A percentile compares a stretch with the other conserved stretches of the same genome.
Evolutionary conservation across 2,113 vertebrate species (phyloP).

Genomic region (Tiliqua scincoides): DNA sequence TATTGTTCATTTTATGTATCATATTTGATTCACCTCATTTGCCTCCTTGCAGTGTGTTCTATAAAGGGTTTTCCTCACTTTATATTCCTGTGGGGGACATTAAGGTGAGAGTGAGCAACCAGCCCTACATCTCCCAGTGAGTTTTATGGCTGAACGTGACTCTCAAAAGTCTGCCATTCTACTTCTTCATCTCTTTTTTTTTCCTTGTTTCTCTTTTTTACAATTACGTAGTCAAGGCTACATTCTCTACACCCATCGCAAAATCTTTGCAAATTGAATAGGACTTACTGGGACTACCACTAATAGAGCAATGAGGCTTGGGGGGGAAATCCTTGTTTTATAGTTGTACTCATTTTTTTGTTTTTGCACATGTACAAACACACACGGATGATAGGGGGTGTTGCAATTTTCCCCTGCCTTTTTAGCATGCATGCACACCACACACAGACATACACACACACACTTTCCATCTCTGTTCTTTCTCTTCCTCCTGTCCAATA

Average conservation of each 20-base stretch:
- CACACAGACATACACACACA: not conserved
- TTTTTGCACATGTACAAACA: not conserved
- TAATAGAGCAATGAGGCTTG: not conserved
- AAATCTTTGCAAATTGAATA: not conserved
- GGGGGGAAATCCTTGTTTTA: not conserved
- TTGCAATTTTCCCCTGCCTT: not conserved
- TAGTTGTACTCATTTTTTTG: not conserved
- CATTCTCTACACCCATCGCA: not conserved
- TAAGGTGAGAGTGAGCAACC: not conserved
- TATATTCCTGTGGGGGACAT: too few relatives aligned
- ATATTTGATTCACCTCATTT: not conserved
- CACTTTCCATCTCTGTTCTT: not conserved
- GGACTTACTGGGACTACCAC: not conserved
- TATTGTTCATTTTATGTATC: too few relatives aligned
- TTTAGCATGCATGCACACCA: not conserved
- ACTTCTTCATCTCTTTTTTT: not conserved
- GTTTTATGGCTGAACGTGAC: not conserved
- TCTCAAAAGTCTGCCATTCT: not conserved
- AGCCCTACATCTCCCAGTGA: not conserved
- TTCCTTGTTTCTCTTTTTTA: not conserved
- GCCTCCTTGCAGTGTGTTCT: not conserved
- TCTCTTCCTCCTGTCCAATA: not conserved
- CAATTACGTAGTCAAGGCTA: not conserved
- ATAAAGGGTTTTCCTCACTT: not conserved
- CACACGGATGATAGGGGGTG: not conserved